Base-by-base conservation (phyloP, 2,113 vertebrate species). In the Atrichornis clamosus region DNA sequence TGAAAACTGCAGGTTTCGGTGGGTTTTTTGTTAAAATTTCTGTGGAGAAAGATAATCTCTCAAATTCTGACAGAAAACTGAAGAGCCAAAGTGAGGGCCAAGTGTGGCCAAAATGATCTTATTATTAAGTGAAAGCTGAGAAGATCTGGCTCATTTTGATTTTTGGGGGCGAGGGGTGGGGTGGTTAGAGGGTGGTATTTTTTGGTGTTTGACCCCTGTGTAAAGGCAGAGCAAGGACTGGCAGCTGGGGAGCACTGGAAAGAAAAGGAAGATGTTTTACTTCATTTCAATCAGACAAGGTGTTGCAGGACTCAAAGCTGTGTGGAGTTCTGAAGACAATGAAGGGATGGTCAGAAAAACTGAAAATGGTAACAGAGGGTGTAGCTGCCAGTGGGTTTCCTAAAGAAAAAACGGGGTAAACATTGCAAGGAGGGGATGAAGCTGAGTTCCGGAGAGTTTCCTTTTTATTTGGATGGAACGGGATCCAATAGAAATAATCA, bases 161-260 rank as follows among this genome's bases (percentile, higher is more conserved):
- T 80, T 37, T 0, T 1, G 8, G 3, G 11, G 2, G 5, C 0
- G 2, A 15, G 8, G 15, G 2, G 3, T 62, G 20, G 4, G 28
- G 20, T 59, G 15, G 6, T 15, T 62, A 32, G 42, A 24, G 21
- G 9, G 8, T 62, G 28, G 0, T 27, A 23, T 33, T 24, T 64
- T 79, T 58, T 37, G n/a, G 2, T 59, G 9, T 62, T 89, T 62
- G 33, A 65, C 13, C 17, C 73, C 49, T 58, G 22, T 50, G 37
- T 68, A 64, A 63, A 74, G 28, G 13, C 41, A 64, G 80, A 82
- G 44, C 13, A 77, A 60, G 55, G 23, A 68, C 37, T 2, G 2
- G 26, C 9, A 16, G 35, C 30, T 19, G 49, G 27, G 32, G 44
- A 65, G 20, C 37, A 22, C 1, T 64, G n/a, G 21, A 37, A 70